Conservation (phyloP, 2,888 invertebrate species). For the Stenchaetothrips biformis region DNA sequence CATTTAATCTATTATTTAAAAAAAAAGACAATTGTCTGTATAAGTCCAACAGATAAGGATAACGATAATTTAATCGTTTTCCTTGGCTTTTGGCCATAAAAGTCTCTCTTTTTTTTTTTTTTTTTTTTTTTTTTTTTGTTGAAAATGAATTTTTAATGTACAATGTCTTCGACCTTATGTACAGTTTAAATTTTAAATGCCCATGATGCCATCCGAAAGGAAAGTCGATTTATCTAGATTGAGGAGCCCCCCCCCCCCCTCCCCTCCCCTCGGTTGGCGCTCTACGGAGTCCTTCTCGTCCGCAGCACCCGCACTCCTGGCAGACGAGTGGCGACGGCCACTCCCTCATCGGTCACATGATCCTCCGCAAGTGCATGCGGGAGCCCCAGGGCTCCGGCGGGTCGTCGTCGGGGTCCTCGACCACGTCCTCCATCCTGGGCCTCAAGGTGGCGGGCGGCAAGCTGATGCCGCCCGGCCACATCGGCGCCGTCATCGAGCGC, state of each 20-base stretch:
- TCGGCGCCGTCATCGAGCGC: conserved; percentile 94
- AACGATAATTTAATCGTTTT: too few relatives aligned
- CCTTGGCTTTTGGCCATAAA: too few relatives aligned
- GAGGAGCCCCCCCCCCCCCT: too few relatives aligned
- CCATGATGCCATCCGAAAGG: too few relatives aligned
- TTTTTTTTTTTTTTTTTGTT: too few relatives aligned
- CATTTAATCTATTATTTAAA: background rate
- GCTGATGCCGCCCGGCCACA: conserved; percentile 65
- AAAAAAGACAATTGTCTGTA: too few relatives aligned
- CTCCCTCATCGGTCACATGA: conserved; percentile 96
- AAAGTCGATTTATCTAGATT: too few relatives aligned
- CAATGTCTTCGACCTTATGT: too few relatives aligned
- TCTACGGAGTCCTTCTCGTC: background rate
- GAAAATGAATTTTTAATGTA: too few relatives aligned
- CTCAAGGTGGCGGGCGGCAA: conserved; percentile 94
- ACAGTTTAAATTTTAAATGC: too few relatives aligned
- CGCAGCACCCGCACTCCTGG: conserved; percentile 91
- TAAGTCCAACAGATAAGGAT: too few relatives aligned
- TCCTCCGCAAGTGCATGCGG: conserved; percentile 70
- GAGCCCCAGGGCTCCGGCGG: conserved; percentile 53
- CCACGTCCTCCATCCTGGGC: conserved; percentile 82
- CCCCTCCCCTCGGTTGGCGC: background rate
- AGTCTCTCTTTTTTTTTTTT: too few relatives aligned
- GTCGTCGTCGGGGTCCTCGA: conserved; percentile 44
- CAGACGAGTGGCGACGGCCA: conserved; percentile 90